These are phyloP conservation scores for Malacoraja senta DNA, from an alignment of 2,797 vertebrate genomes.

Conservation along the genomic window DNA sequence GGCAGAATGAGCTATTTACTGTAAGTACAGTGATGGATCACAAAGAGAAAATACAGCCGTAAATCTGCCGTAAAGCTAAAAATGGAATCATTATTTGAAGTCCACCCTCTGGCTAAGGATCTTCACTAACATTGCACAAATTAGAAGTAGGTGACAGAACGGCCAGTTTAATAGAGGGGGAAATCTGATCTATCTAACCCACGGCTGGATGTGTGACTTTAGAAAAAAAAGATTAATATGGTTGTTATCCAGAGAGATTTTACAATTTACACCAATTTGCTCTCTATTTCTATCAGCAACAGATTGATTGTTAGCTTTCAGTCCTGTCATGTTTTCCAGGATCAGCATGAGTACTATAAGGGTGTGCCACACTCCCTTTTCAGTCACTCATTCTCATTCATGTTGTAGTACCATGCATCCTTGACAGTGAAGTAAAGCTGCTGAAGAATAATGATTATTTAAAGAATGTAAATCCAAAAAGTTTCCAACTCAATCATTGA, in stretches of 20 bases:
- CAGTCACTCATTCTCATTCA: no score
- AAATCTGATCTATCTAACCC: neutral
- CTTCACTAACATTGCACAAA: neutral
- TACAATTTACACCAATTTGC: neutral
- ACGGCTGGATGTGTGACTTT: neutral
- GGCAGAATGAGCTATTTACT: neutral
- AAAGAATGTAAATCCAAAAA: neutral
- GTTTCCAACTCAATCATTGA: constrained; percentile 11
- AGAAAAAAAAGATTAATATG: neutral
- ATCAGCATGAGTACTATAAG: neutral
- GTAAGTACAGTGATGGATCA: neutral
- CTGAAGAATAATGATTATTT: neutral
- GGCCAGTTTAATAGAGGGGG: neutral
- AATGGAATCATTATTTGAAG: neutral
- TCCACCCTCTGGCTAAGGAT: neutral
- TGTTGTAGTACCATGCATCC: no score
- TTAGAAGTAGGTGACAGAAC: neutral
- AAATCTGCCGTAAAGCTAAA: neutral
- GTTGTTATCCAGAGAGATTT: constrained; percentile 10
- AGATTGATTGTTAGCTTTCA: constrained; percentile 12
- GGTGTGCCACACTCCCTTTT: neutral
- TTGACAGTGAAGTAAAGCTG: constrained; percentile 3
- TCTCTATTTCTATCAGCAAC: neutral
- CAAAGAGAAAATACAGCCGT: neutral
- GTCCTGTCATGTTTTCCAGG: neutral